Conservation (phyloP, 1,140 invertebrate species). For the Panagrolaimus sp. region DNA sequence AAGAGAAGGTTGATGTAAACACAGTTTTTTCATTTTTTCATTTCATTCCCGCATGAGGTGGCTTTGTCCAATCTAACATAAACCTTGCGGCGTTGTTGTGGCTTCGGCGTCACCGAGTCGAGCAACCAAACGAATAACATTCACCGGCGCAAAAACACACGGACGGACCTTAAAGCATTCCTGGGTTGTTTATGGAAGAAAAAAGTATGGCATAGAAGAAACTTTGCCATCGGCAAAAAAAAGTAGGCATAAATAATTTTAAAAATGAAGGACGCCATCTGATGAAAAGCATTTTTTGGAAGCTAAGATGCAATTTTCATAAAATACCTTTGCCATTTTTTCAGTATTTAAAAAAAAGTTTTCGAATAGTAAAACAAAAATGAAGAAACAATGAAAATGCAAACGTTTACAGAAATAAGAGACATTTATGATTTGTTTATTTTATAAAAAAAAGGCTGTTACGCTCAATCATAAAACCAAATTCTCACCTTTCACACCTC, state of each 20-base stretch:
- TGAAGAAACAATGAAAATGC: not conserved
- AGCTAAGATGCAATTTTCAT: not conserved
- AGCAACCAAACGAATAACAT: no score
- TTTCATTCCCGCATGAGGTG: not conserved
- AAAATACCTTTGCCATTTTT: constrained; percentile 8
- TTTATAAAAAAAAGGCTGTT: not conserved
- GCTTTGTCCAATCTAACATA: constrained; percentile 10
- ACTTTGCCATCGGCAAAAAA: constrained; percentile 14
- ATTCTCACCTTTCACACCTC: constrained; percentile 10
- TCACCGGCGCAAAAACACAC: constrained; percentile 12
- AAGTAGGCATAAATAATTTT: constrained; percentile 15
- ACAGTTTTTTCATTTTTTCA: constrained; percentile 7
- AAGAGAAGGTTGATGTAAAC: not conserved
- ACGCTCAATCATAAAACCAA: not conserved
- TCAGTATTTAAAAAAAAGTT: not conserved
- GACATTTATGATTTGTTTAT: constrained; percentile 5
- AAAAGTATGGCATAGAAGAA: not conserved
- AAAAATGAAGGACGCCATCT: not conserved
- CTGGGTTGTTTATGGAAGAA: constrained; percentile 10
- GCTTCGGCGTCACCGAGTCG: not conserved
- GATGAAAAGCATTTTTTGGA: constrained; percentile 4
- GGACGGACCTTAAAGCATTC: not conserved
- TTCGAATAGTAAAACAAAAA: no score
- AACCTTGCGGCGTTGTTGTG: constrained; percentile 10
- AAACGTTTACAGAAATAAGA: not conserved